These are phyloP conservation scores for Sogatella furcifera DNA, from an alignment of 1,140 invertebrate genomes.

Conservation along the genomic window DNA sequence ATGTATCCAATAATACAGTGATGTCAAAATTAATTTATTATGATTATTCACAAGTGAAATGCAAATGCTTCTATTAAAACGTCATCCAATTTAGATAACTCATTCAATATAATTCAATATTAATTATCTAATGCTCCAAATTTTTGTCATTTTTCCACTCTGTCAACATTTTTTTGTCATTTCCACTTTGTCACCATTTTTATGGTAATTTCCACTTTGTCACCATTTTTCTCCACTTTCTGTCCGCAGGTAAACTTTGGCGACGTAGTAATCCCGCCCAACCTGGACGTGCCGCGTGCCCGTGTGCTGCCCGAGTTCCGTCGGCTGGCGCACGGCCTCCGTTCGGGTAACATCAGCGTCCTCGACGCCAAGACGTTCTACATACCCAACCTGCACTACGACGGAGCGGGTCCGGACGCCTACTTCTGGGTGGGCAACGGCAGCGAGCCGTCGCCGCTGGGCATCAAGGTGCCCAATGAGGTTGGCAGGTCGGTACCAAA, in stretches of 20 bases:
- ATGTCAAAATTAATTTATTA: too few relatives aligned
- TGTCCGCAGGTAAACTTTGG: constrained; percentile 73
- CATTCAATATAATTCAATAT: too few relatives aligned
- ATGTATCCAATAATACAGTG: too few relatives aligned
- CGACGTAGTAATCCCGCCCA: constrained; percentile 61
- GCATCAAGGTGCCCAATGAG: constrained; percentile 82
- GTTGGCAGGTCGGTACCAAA: constrained; percentile 56
- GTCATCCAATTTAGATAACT: too few relatives aligned
- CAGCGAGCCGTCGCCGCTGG: constrained; percentile 63
- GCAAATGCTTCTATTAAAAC: too few relatives aligned
- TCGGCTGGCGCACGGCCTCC: constrained; percentile 69
- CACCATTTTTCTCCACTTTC: too few relatives aligned
- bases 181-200: too few relatives aligned
- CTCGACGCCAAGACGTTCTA: constrained; percentile 85
- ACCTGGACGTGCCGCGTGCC: constrained; percentile 61
- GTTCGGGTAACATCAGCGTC: constrained; percentile 83
- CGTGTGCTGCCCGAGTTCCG: constrained; percentile 74
- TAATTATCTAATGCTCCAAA: too few relatives aligned
- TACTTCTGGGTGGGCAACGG: constrained; percentile 91
- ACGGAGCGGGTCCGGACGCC: constrained; percentile 78
- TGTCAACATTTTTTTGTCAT: too few relatives aligned
- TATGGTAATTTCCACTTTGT: too few relatives aligned
- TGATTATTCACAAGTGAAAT: too few relatives aligned
- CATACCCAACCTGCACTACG: constrained; percentile 86
- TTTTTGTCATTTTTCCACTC: too few relatives aligned